Conservation (phyloP, 2,797 vertebrate genomes). For the Siniperca obscura region DNA sequence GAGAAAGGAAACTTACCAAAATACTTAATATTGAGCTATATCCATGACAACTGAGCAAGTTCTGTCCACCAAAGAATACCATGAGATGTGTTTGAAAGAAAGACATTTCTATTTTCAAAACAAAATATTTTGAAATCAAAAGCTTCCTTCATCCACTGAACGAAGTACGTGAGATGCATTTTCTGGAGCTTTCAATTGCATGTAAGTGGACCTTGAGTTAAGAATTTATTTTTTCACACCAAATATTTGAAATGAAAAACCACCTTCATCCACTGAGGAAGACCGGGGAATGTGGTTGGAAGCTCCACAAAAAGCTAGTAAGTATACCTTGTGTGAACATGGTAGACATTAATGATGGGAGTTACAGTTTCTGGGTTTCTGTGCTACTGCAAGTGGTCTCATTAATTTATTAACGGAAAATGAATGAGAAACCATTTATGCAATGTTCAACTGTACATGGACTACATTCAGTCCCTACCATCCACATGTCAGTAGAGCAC, state of each 20-base stretch:
- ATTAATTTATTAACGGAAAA: conserved; percentile 14
- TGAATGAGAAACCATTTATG: neutral
- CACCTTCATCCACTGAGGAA: too few relatives aligned
- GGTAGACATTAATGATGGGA: neutral
- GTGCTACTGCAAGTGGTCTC: neutral
- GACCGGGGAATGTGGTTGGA: too few relatives aligned
- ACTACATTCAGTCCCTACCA: conserved; percentile 6
- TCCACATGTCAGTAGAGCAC: conserved; percentile 24
- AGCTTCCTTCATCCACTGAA: neutral
- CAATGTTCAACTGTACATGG: neutral
- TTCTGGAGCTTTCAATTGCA: too few relatives aligned
- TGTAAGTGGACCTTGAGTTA: neutral
- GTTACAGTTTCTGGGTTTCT: neutral
- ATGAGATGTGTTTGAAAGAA: too few relatives aligned
- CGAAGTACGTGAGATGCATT: too few relatives aligned
- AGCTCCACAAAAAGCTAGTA: neutral
- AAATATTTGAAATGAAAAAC: too few relatives aligned
- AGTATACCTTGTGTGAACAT: neutral
- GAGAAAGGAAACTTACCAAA: neutral
- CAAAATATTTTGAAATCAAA: neutral
- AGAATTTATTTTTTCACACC: too few relatives aligned
- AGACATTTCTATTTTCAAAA: too few relatives aligned
- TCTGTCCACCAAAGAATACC: neutral
- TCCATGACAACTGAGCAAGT: neutral
- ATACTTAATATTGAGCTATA: neutral